These are phyloP conservation scores for Prochilodus magdalenae DNA, from an alignment of 2,113 vertebrate genomes.

Conservation along the genomic window DNA sequence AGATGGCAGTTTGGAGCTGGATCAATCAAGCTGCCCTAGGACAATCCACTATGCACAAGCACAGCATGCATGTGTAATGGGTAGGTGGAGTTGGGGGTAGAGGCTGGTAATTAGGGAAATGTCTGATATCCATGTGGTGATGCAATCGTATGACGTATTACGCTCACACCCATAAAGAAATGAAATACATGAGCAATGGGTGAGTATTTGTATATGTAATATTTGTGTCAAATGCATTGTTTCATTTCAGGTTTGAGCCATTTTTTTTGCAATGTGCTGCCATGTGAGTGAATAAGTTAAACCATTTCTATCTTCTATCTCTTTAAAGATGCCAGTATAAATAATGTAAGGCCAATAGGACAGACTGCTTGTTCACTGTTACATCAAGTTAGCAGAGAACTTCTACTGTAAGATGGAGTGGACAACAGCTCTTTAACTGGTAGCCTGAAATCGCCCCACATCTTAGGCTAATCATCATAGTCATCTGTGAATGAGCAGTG, in stretches of 20 bases:
- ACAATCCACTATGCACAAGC: not conserved
- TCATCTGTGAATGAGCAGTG: not conserved
- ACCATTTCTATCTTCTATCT: not conserved
- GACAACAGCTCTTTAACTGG: not conserved
- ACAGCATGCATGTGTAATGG: not conserved
- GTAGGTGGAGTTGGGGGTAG: not conserved
- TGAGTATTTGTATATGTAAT: no score
- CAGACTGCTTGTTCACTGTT: not conserved
- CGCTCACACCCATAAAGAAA: not conserved
- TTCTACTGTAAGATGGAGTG: conserved; percentile 2
- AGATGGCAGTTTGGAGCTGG: conserved; percentile 21
- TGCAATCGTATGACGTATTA: not conserved
- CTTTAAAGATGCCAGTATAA: not conserved
- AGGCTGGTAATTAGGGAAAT: conserved; percentile 34
- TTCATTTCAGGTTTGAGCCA: no score
- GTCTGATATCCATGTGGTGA: not conserved
- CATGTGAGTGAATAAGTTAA: conserved; percentile 4
- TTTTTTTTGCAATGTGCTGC: not conserved
- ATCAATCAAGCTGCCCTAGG: conserved; percentile 18
- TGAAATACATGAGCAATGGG: no score
- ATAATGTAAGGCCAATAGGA: not conserved
- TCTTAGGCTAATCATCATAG: not conserved
- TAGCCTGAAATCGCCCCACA: conserved; percentile 2
- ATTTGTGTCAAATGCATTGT: no score
- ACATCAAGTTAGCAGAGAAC: not conserved